These are phyloP conservation scores for Drosophila ogumai DNA, from an alignment of 1,140 invertebrate genomes.

Conservation along the genomic window DNA sequence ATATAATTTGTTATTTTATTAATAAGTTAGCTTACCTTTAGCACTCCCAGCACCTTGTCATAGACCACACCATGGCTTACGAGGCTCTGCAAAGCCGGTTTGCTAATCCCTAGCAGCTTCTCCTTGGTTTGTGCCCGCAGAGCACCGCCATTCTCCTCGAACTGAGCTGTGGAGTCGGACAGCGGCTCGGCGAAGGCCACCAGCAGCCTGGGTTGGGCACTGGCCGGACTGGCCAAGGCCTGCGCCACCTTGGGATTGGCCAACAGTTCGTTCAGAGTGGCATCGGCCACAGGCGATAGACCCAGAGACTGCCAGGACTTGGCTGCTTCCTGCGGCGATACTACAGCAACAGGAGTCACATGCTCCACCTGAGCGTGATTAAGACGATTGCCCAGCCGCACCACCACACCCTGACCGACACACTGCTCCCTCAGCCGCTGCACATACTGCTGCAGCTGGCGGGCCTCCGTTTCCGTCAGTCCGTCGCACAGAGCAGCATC, in stretches of 20 bases:
- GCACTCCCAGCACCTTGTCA: constrained; percentile 86
- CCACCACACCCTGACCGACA: constrained; percentile 88
- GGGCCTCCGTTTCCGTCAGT: constrained; percentile 87
- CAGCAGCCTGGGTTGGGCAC: constrained; percentile 59
- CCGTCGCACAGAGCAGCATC: constrained; percentile 87
- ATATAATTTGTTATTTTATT: background rate
- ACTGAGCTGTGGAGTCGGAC: constrained; percentile 53
- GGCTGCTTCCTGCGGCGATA: constrained; percentile 13
- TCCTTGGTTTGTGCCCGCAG: constrained; percentile 54
- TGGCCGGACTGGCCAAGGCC: constrained; percentile 36
- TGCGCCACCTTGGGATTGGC: constrained; percentile 56
- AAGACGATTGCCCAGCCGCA: constrained; percentile 83
- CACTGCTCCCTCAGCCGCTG: constrained; percentile 88
- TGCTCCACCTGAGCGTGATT: constrained; percentile 61
- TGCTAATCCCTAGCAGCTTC: constrained; percentile 70
- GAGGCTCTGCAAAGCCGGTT: constrained; percentile 84
- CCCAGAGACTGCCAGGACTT: constrained; percentile 45
- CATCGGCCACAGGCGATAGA: constrained; percentile 52
- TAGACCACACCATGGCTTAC: constrained; percentile 87
- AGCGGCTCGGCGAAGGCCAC: constrained; percentile 72
- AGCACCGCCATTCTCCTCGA: constrained; percentile 34
- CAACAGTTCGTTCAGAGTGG: constrained; percentile 61
- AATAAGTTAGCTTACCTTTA: constrained; percentile 66
- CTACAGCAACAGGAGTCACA: constrained; percentile 10
- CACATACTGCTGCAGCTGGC: constrained; percentile 88